These are phyloP conservation scores for Leptoteleia sp. DNA, from an alignment of 1,140 invertebrate genomes.

Conservation along the genomic window DNA sequence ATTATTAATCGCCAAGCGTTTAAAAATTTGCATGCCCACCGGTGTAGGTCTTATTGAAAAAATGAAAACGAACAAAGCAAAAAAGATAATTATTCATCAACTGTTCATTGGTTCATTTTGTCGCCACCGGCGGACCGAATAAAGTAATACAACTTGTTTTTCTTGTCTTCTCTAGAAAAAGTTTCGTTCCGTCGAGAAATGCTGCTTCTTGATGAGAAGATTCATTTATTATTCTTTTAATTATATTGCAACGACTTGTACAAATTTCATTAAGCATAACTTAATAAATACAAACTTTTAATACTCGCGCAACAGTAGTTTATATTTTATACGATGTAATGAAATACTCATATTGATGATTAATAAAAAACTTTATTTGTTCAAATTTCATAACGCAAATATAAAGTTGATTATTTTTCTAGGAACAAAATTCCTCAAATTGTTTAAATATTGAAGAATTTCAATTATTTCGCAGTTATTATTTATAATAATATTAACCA, in stretches of 20 bases:
- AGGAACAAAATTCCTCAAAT: too few species aligned
- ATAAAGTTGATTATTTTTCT: too few species aligned
- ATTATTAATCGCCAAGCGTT: slow-evolving; percentile 22
- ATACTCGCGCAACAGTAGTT: too few species aligned
- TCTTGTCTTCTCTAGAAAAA: slow-evolving; percentile 20
- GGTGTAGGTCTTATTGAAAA: slow-evolving; percentile 33
- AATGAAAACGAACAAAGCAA: slow-evolving; percentile 8
- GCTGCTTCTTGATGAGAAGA: slow-evolving; percentile 22
- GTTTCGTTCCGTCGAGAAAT: slow-evolving; percentile 2
- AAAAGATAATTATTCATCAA: slow-evolving; percentile 52
- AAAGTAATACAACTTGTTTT: slow-evolving; percentile 52
- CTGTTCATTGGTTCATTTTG: slow-evolving; percentile 48
- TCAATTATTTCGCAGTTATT: too few species aligned
- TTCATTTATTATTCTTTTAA: slow-evolving; percentile 30
- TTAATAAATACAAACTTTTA: slow-evolving; percentile 6
- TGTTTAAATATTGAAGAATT: too few species aligned
- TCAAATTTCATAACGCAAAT: too few species aligned
- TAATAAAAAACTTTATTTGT: too few species aligned
- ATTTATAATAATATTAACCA: too few species aligned
- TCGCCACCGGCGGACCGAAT: slow-evolving; percentile 33
- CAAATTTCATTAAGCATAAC: slow-evolving; percentile 4
- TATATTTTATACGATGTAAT: too few species aligned
- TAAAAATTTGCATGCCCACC: slow-evolving; percentile 24
- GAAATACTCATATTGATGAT: too few species aligned
- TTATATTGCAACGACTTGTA: neutral